Base-by-base conservation (phyloP, 2,797 vertebrate genomes). In the Crax fasciolata region DNA sequence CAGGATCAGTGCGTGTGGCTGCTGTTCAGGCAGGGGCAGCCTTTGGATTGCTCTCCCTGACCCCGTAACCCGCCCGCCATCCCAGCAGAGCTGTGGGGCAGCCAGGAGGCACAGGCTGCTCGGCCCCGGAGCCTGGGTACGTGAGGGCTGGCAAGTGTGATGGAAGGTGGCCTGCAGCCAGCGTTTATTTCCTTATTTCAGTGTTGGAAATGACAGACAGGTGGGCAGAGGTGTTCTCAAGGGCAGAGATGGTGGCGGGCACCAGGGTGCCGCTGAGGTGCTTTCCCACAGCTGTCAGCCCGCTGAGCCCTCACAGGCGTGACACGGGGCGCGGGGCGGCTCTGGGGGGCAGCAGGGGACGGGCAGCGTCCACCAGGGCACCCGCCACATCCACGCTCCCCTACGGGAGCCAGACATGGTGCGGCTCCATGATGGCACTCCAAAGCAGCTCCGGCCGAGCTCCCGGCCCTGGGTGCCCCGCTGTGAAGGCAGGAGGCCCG, bases 11-110 rank as follows among this genome's bases (percentile, higher is more conserved):
- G 93, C 91, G 92, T 93, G 84, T 93, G 82, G 59, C 95, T 4
- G 77, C 89, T 80, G 85, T 89, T 94, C 92, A 93, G 90, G 89
- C 58, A 43, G 68, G 74, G 35, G 71, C 25, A 73, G 70, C 75
- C 57, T 63, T 52, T 49, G 93, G 89, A 96, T 96, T 96, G 94
- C 96, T 96, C 97, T 77, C 74, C 87, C 72, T 82, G 91, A 95
- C 92, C 89, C 89, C 83, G 92, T 91, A 74, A 91, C 94, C 96
- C 3, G 39, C 68, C 87, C 77, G 91, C 84, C 89, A 80, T 63
- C 68, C 72, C 48, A 59, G 10, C 66, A 63, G 75, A 94, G 80
- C 79, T 89, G 88, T 86, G 63, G 94, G 63, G 94, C 19, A 21
- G 28, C 16, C 52, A 19, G 52, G 10, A 9, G 30, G 16, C 30